Conservation (phyloP, 2,888 invertebrate species). For the Drosophila lacicola region DNA sequence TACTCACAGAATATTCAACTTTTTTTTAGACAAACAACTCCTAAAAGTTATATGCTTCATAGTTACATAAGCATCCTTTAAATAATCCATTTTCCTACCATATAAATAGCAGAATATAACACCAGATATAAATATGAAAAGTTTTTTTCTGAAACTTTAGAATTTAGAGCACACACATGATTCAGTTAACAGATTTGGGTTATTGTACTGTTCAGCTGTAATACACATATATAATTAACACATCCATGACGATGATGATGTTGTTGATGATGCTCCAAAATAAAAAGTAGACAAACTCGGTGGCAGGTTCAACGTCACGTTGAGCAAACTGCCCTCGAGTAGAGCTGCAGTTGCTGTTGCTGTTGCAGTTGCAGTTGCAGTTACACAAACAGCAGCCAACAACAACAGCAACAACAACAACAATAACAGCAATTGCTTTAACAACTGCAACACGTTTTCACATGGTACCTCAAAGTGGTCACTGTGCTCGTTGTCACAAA, state of each 20-base stretch:
- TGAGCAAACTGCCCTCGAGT: constrained; percentile 35
- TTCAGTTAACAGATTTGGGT: constrained; percentile 20
- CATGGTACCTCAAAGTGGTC: constrained; percentile 59
- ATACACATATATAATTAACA: constrained; percentile 52
- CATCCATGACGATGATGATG: constrained; percentile 21
- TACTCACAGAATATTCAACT: no score
- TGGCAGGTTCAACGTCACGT: constrained; percentile 72
- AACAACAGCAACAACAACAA: constrained; percentile 9
- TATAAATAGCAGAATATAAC: no score
- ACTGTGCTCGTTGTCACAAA: constrained; percentile 36
- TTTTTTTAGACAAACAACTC: no score
- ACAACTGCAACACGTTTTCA: constrained; percentile 64
- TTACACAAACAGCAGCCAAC: constrained; percentile 1
- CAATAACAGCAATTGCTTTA: constrained; percentile 32
- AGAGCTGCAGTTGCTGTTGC: constrained; percentile 19
- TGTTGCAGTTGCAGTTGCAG: constrained; percentile 23
- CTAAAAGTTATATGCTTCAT: no score
- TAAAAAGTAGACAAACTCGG: constrained; percentile 23
- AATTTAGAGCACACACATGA: constrained; percentile 19
- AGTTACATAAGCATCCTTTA: no score
- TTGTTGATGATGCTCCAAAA: constrained; percentile 24
- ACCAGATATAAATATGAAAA: background rate
- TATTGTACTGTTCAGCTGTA: constrained; percentile 15
- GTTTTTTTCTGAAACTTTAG: background rate
- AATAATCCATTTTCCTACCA: no score